Evolutionary conservation across 1,140 invertebrate genomes (phyloP).

Genomic region (Pseudoatta argentina): DNA sequence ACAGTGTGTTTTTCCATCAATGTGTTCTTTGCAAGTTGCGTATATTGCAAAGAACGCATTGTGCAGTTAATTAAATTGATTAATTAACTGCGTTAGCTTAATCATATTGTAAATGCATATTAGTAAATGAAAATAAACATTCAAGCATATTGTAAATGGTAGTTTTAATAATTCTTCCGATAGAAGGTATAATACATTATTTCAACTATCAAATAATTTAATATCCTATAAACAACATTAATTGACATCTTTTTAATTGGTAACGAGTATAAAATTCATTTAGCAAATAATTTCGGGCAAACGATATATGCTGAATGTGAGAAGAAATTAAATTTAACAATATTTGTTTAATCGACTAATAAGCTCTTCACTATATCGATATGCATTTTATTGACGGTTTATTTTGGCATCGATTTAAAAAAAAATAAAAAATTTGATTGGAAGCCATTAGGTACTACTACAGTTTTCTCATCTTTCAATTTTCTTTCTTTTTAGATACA

Average conservation of each 20-base stretch:
- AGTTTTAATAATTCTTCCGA: background rate
- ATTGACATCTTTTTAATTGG: slow-evolving; percentile 37
- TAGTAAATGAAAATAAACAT: slow-evolving; percentile 44
- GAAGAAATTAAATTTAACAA: slow-evolving; percentile 17
- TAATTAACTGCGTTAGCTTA: slow-evolving; percentile 8
- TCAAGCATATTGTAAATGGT: background rate
- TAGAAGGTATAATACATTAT: background rate
- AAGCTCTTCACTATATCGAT: slow-evolving; percentile 25
- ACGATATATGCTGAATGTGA: background rate
- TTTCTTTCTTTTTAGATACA: no score
- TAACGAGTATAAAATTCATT: slow-evolving; percentile 45
- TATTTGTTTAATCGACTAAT: slow-evolving; percentile 34
- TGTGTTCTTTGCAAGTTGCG: slow-evolving; percentile 3
- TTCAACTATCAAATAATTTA: slow-evolving; percentile 45
- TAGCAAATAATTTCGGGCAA: slow-evolving; percentile 12
- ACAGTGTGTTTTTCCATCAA: background rate
- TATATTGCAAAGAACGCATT: background rate
- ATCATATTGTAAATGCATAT: background rate
- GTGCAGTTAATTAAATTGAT: slow-evolving; percentile 5
- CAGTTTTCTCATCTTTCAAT: background rate
- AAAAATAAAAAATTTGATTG: background rate
- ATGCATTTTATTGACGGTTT: slow-evolving; percentile 15
- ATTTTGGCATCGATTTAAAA: background rate
- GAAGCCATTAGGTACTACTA: background rate
- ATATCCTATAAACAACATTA: background rate